A percentile compares a stretch with the other conserved stretches of the same genome.
These are phyloP conservation scores for Cyclophora albipunctata DNA, from an alignment of 2,888 invertebrate genomes.

Conservation along the genomic window DNA sequence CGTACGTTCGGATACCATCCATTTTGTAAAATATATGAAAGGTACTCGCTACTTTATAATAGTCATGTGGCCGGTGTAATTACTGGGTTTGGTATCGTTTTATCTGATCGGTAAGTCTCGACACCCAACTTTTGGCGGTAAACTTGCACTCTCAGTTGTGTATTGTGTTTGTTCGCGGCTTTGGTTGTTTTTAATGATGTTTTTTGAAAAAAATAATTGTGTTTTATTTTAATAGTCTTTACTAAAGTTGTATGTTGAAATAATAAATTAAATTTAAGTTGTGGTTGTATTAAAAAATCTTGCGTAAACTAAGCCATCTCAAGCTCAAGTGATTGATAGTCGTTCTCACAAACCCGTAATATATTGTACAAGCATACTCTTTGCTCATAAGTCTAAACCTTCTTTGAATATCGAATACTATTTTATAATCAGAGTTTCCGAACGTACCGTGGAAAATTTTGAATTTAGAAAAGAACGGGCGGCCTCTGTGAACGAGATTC, in stretches of 20 bases:
- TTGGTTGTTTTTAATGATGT: constrained; percentile 1
- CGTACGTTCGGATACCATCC: constrained; percentile 51
- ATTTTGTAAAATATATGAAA: constrained; percentile 73
- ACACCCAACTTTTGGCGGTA: constrained; percentile 54
- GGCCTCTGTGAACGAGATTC: constrained; percentile 28
- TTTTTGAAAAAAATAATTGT: no score
- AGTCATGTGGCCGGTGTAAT: constrained; percentile 65
- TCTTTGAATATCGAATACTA: constrained; percentile 7
- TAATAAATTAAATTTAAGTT: no score
- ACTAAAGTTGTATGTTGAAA: no score
- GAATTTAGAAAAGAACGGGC: constrained; percentile 30
- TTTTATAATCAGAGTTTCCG: constrained; percentile 23
- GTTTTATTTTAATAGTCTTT: no score
- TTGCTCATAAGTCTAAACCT: neutral
- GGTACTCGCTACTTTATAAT: constrained; percentile 67
- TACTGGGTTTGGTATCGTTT: constrained; percentile 54
- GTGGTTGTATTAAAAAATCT: no score
- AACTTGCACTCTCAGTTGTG: constrained; percentile 15
- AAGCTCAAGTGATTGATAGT: no score
- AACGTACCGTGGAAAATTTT: constrained; percentile 31
- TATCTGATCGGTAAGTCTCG: constrained; percentile 43
- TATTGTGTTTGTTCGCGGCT: constrained; percentile 1
- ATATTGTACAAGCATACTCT: no score
- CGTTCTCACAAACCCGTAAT: no score
- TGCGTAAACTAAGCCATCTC: no score